Evolutionary conservation across 2,797 vertebrate species (phyloP).

Genomic region (Stomatorhinus walkeri): DNA sequence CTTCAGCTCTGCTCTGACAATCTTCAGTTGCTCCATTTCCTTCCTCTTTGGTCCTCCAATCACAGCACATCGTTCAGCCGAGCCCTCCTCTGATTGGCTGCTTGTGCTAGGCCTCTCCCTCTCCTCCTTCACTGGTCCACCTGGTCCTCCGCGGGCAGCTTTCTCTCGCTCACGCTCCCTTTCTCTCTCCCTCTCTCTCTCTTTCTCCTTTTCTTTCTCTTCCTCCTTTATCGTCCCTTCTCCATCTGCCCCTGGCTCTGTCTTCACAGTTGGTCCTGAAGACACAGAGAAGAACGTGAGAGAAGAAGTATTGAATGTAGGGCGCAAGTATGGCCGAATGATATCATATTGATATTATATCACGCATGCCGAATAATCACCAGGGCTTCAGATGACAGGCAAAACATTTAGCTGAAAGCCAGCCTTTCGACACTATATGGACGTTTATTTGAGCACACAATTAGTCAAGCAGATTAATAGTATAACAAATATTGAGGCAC

Average conservation of each 20-base stretch:
- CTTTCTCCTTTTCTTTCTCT: slow-evolving; percentile 66
- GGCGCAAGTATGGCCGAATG: not conserved
- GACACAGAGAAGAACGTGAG: not conserved
- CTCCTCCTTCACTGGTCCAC: slow-evolving; percentile 56
- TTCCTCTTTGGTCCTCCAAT: slow-evolving; percentile 82
- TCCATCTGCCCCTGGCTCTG: slow-evolving; percentile 59
- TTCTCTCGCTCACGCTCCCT: slow-evolving; percentile 58
- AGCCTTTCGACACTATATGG: not conserved
- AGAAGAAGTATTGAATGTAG: not conserved
- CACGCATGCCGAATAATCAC: not conserved
- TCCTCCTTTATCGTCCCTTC: slow-evolving; percentile 77
- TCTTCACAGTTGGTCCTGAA: slow-evolving; percentile 54
- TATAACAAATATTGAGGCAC: not conserved
- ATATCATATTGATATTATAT: not conserved
- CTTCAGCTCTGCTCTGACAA: slow-evolving; percentile 84
- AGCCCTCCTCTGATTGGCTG: slow-evolving; percentile 55
- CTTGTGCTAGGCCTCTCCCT: slow-evolving; percentile 60
- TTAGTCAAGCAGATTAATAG: not conserved
- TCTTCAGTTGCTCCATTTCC: slow-evolving; percentile 87
- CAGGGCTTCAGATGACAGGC: not conserved
- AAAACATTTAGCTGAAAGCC: not conserved
- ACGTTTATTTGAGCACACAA: not conserved
- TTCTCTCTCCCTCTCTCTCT: slow-evolving; percentile 60
- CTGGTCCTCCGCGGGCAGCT: slow-evolving; percentile 48
- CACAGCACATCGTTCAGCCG: slow-evolving; percentile 53